A percentile compares a stretch with the other conserved stretches of the same genome.
Evolutionary conservation across 1,140 invertebrate genomes (phyloP).

Genomic region (Liolophura sinensis): DNA sequence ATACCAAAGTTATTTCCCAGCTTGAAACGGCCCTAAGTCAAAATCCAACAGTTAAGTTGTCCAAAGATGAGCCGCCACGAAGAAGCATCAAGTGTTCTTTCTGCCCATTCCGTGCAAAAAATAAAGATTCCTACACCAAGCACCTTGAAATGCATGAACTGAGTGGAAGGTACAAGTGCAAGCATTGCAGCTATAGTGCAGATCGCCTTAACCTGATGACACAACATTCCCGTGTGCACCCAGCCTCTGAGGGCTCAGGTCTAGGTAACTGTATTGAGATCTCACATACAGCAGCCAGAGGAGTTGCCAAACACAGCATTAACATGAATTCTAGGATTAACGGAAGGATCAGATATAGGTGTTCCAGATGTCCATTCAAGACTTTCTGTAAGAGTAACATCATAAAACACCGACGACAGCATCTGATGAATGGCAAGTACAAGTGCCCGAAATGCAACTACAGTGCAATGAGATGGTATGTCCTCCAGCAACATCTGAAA

Average conservation of each 20-base stretch:
- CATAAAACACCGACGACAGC: conserved; percentile 40
- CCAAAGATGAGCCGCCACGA: too few species aligned
- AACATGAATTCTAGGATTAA: conserved; percentile 5
- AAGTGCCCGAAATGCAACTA: conserved; percentile 39
- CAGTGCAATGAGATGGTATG: conserved; percentile 34
- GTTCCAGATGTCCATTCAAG: conserved; percentile 38
- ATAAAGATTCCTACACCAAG: conserved; percentile 25
- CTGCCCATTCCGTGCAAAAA: conserved; percentile 37
- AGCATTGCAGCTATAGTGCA: conserved; percentile 40
- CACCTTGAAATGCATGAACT: conserved; percentile 35
- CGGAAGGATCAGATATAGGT: conserved; percentile 34
- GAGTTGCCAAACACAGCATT: conserved; percentile 8
- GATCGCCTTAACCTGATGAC: conserved; percentile 25
- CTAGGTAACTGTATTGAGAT: not conserved
- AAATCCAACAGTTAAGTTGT: too few species aligned
- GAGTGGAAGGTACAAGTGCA: conserved; percentile 35
- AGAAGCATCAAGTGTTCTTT: too few species aligned
- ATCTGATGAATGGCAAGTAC: conserved; percentile 37
- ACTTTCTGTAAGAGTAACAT: conserved; percentile 41
- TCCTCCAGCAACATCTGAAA: conserved; percentile 33
- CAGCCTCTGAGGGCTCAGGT: not conserved
- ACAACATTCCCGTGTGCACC: conserved; percentile 29
- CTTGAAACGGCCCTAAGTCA: too few species aligned
- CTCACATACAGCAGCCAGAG: conserved; percentile 1
- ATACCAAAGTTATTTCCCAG: too few species aligned